A percentile compares a stretch with the other conserved stretches of the same genome.
Evolutionary conservation across 2,888 invertebrate genomes (phyloP).

Genomic region (Petrophora chlorosata): DNA sequence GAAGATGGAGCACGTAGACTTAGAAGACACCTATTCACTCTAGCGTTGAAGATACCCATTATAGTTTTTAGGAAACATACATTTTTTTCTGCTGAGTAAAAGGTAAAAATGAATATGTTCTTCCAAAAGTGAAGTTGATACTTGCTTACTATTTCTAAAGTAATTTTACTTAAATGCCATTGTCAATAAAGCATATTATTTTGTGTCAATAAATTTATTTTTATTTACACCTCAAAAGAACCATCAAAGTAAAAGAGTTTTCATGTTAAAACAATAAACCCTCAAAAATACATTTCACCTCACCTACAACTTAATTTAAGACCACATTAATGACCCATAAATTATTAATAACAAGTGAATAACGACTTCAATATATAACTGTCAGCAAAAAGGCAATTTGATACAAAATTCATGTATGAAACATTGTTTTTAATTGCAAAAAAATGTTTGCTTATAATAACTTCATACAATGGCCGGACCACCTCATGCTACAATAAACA

Average conservation of each 20-base stretch:
- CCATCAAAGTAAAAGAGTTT: conserved; percentile 15
- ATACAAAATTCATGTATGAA: conserved; percentile 46
- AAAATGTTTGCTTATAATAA: conserved; percentile 42
- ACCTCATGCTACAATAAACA: conserved; percentile 61
- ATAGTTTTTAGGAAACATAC: too few species aligned
- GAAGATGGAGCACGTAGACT: too few species aligned
- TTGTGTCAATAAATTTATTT: conserved; percentile 5
- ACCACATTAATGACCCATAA: conserved; percentile 27
- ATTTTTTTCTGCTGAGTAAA: too few species aligned
- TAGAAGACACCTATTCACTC: too few species aligned
- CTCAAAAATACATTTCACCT: conserved; percentile 15
- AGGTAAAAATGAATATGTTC: too few species aligned
- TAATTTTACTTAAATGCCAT: too few species aligned
- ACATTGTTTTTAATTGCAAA: conserved; percentile 50
- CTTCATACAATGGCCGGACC: conserved; percentile 38
- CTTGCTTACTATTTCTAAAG: too few species aligned
- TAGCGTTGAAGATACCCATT: too few species aligned
- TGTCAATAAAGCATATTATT: conserved; percentile 6
- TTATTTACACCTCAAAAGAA: conserved; percentile 15
- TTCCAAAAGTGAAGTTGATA: too few species aligned
- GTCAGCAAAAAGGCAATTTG: conserved; percentile 42
- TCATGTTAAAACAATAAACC: conserved; percentile 24
- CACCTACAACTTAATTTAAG: conserved; percentile 34
- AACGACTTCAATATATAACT: conserved; percentile 31
- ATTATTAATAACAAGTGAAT: conserved; percentile 26